Percentiles rank a stretch among this genome's conserved stretches.
phyloP scores from a whole-genome alignment of 53 echinoderm and acorn worm genomes.

The Astropecten irregularis region DNA sequence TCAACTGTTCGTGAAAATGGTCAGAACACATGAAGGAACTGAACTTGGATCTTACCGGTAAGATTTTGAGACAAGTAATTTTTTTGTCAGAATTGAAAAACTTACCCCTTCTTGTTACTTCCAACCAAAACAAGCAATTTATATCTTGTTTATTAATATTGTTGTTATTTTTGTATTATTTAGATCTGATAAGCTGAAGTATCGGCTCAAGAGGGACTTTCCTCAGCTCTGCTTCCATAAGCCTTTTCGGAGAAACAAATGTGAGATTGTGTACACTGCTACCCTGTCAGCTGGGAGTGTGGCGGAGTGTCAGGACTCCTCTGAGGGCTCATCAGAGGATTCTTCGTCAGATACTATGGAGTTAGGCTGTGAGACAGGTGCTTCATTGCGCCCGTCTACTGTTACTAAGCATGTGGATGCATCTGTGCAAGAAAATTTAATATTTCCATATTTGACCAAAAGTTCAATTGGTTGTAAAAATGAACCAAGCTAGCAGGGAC shows the following conservation, averaged over 20 bases:
- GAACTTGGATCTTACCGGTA: slow-evolving; percentile 35
- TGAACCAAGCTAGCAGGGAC: too few relatives aligned
- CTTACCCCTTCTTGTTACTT: too few relatives aligned
- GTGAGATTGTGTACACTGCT: slow-evolving; percentile 36
- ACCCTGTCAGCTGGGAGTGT: slow-evolving; percentile 7
- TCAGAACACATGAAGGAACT: slow-evolving; percentile 40
- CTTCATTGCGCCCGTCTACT: not conserved
- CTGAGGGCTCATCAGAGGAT: not conserved
- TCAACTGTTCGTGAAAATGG: slow-evolving; percentile 19
- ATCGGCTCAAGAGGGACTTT: slow-evolving; percentile 29
- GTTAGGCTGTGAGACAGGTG: not conserved
- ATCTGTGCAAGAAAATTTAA: too few relatives aligned
- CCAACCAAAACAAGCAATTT: too few relatives aligned
- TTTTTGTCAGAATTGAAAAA: too few relatives aligned
- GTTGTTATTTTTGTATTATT: not conserved
- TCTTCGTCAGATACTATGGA: not conserved
- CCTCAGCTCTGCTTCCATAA: slow-evolving; percentile 47
- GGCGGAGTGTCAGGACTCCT: not conserved
- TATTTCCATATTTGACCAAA: too few relatives aligned
- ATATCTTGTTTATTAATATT: not conserved
- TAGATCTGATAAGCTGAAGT: slow-evolving; percentile 29
- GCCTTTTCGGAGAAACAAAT: slow-evolving; percentile 20
- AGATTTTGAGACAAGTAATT: not conserved
- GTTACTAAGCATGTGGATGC: too few relatives aligned
- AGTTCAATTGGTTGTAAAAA: too few relatives aligned